Percentiles rank a stretch among this genome's conserved stretches.
Evolutionary conservation across 2,797 vertebrate genomes (phyloP).

Genomic region (Ctenopoma kingsleyae): DNA sequence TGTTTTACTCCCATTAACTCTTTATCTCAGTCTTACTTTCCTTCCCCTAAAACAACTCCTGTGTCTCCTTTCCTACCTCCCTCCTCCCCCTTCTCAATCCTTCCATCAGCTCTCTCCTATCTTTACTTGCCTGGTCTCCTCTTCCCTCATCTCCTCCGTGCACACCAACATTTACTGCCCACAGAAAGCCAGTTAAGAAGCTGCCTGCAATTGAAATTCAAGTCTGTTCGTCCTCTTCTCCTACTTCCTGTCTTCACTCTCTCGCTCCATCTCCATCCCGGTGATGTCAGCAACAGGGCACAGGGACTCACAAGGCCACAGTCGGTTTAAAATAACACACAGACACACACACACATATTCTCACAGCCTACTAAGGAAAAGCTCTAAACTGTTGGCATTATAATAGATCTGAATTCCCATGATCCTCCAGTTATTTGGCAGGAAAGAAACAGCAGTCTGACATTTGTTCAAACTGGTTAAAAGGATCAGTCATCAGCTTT

Average conservation of each 20-base stretch:
- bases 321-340: slow-evolving; percentile 41
- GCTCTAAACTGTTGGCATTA: slow-evolving; percentile 1
- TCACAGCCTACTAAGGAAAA: slow-evolving; percentile 48
- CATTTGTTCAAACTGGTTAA: slow-evolving; percentile 1
- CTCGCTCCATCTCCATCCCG: no score
- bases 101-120: background rate
- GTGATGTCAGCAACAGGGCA: slow-evolving; percentile 31
- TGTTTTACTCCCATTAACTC: background rate
- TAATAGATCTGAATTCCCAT: slow-evolving; percentile 28
- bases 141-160: slow-evolving; percentile 2
- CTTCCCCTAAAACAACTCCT: background rate
- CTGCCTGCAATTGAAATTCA: slow-evolving; percentile 21
- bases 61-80: background rate
- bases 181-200: background rate
- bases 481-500: background rate
- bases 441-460: slow-evolving; percentile 23
- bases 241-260: background rate
- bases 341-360: slow-evolving; percentile 10
- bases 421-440: slow-evolving; percentile 6
- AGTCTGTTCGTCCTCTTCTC: background rate
- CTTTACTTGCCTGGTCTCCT: slow-evolving; percentile 1
- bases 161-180: slow-evolving; percentile 2
- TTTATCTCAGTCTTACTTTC: background rate
- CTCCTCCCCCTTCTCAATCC: background rate
- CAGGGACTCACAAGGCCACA: slow-evolving; percentile 30